A percentile compares a stretch with the other conserved stretches of the same genome.
These are phyloP conservation scores for Cepaea nemoralis DNA, from an alignment of 1,140 invertebrate genomes.

Conservation along the genomic window DNA sequence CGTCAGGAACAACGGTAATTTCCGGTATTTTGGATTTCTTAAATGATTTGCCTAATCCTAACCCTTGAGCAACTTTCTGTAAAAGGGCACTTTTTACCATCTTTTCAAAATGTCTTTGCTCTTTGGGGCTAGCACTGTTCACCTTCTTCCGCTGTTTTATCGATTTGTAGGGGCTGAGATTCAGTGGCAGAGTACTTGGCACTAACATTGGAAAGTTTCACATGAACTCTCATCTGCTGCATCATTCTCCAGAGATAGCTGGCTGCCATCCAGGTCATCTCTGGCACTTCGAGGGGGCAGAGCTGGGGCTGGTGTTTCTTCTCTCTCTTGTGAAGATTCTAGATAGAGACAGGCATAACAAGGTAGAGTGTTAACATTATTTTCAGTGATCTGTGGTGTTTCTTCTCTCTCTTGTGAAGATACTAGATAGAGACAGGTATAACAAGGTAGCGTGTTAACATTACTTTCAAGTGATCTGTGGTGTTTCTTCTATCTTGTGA, in stretches of 20 bases:
- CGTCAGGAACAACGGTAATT: neutral
- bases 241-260: neutral
- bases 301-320: constrained; percentile 49
- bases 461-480: too few relatives aligned
- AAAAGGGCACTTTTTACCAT: constrained; percentile 11
- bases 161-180: neutral
- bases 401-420: too few relatives aligned
- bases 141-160: neutral
- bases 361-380: too few relatives aligned
- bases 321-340: constrained; percentile 20
- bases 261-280: neutral
- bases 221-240: neutral
- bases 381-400: too few relatives aligned
- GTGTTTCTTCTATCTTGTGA: too few relatives aligned
- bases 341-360: too few relatives aligned
- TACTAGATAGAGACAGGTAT: too few relatives aligned
- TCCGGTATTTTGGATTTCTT: constrained; percentile 4
- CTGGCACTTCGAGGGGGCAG: constrained; percentile 49
- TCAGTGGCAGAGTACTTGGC: neutral
- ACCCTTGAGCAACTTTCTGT: constrained; percentile 23
- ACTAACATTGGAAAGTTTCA: neutral
- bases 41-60: constrained; percentile 9
- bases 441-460: too few relatives aligned
- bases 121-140: neutral
- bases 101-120: constrained; percentile 6